phyloP scores from a whole-genome alignment of 2,888 invertebrate species.

The Ormyrus rosae region DNA sequence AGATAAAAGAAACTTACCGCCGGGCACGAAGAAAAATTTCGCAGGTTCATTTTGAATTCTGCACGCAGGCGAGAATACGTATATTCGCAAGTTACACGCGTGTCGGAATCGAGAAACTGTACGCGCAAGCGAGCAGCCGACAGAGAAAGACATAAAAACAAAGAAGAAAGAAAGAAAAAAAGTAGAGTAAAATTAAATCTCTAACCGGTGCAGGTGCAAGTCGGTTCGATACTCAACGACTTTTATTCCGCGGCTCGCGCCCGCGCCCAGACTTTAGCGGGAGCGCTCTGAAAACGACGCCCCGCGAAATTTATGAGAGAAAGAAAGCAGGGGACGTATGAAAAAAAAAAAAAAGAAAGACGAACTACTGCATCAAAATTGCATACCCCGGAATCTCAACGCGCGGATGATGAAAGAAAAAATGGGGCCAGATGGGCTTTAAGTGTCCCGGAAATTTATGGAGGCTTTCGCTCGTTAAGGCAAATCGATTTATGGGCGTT shows the following conservation, averaged over 20 bases:
- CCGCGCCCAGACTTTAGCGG: neutral
- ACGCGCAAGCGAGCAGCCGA: too few relatives aligned
- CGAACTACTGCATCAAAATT: conserved; percentile 50
- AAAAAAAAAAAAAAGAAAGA: neutral
- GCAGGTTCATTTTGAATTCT: conserved; percentile 62
- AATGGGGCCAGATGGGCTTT: conserved; percentile 43
- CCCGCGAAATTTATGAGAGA: conserved; percentile 60
- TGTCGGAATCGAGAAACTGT: conserved; percentile 1
- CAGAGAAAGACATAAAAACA: neutral
- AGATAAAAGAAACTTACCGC: conserved; percentile 48
- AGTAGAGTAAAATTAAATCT: conserved; percentile 64
- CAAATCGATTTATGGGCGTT: conserved; percentile 45
- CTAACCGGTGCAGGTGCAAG: conserved; percentile 41
- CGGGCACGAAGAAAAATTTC: conserved; percentile 45
- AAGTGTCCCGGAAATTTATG: conserved; percentile 53
- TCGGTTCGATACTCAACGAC: conserved; percentile 41
- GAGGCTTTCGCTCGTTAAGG: conserved; percentile 41
- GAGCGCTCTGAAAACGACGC: conserved; percentile 57
- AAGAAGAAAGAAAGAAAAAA: neutral
- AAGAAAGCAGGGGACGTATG: conserved; percentile 36
- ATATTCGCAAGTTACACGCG: conserved; percentile 15
- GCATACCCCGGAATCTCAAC: conserved; percentile 48
- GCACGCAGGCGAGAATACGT: conserved; percentile 9
- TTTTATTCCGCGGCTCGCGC: conserved; percentile 52
- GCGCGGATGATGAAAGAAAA: conserved; percentile 41